These are phyloP conservation scores for Dione vanillae DNA, from an alignment of 2,888 invertebrate species.

Conservation along the genomic window DNA sequence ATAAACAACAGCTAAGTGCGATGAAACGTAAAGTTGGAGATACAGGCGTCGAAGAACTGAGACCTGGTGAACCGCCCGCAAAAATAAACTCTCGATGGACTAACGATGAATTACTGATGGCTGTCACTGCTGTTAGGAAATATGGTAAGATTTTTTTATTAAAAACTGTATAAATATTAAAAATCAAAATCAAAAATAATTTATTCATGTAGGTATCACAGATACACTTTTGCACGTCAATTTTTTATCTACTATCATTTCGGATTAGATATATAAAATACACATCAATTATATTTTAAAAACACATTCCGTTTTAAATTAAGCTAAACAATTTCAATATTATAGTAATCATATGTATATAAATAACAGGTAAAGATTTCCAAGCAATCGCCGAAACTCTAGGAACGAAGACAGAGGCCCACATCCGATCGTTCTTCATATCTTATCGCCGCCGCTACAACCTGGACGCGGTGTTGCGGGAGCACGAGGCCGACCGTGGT, in stretches of 20 bases:
- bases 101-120: constrained; percentile 94
- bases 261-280: too few species aligned
- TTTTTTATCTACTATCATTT: too few species aligned
- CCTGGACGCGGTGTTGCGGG: constrained; percentile 93
- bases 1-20: constrained; percentile 95
- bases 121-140: constrained; percentile 93
- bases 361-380: constrained; percentile 89
- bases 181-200: too few species aligned
- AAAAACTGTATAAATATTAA: background rate
- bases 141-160: constrained; percentile 80
- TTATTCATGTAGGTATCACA: too few species aligned
- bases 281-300: too few species aligned
- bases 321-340: too few species aligned
- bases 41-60: constrained; percentile 85
- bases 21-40: constrained; percentile 90
- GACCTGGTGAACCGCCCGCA: constrained; percentile 85
- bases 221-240: too few species aligned
- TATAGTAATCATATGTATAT: background rate
- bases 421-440: constrained; percentile 95
- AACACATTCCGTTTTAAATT: too few species aligned
- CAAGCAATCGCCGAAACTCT: constrained; percentile 97
- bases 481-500: constrained; percentile 92
- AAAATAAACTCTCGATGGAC: constrained; percentile 96
- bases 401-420: constrained; percentile 97
- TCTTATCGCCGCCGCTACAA: constrained; percentile 95